These are phyloP conservation scores for Lepidostoma basale DNA, from an alignment of 1,140 invertebrate species.

Conservation along the genomic window DNA sequence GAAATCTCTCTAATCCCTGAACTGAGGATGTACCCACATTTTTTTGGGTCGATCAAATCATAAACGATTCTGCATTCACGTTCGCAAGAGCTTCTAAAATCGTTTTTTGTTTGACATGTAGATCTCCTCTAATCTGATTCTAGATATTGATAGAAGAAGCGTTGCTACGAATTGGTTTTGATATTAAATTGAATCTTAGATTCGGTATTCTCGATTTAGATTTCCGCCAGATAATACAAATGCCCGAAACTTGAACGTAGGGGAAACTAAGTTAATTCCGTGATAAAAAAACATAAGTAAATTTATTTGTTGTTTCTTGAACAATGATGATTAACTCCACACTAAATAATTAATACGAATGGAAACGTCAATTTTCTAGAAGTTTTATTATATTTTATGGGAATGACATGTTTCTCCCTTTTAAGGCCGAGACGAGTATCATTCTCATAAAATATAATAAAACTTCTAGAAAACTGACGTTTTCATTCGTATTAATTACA, in stretches of 20 bases:
- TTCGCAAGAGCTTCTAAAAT: conserved; percentile 12
- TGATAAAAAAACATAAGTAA: no score
- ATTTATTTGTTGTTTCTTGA: no score
- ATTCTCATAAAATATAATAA: no score
- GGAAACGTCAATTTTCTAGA: no score
- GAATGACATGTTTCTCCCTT: no score
- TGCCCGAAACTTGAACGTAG: not conserved
- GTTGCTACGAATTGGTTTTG: not conserved
- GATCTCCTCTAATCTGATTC: not conserved
- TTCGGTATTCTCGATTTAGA: conserved; percentile 20
- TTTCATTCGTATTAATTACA: no score
- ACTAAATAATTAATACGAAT: no score
- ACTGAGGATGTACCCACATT: not conserved
- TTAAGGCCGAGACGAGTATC: no score
- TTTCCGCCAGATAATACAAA: conserved; percentile 21
- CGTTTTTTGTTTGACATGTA: not conserved
- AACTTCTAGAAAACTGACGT: no score
- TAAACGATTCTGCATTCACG: not conserved
- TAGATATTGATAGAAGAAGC: conserved; percentile 15
- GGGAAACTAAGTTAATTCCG: no score
- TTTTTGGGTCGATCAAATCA: not conserved
- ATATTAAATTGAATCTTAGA: conserved; percentile 10
- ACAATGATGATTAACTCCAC: no score
- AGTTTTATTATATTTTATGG: no score
- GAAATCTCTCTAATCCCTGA: not conserved